Evolutionary conservation across 2,888 invertebrate genomes (phyloP).

Genomic region (Apomyelois bistriatella): DNA sequence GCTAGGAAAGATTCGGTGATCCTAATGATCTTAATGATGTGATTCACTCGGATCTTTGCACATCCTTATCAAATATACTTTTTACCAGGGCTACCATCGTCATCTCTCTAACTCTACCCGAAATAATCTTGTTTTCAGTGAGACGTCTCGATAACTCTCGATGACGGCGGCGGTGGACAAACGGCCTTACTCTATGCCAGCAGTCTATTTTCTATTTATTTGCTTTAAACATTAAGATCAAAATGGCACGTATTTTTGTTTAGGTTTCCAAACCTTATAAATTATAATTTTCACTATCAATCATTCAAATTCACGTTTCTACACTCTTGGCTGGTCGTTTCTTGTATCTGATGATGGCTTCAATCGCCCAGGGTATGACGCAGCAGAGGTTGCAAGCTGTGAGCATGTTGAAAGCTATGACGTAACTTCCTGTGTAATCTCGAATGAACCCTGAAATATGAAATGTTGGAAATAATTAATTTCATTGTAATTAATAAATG

Average conservation of each 20-base stretch:
- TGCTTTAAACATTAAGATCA: too few relatives aligned
- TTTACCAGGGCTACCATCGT: too few relatives aligned
- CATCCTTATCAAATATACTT: too few relatives aligned
- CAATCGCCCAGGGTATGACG: constrained; percentile 81
- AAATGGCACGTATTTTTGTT: neutral
- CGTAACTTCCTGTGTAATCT: constrained; percentile 80
- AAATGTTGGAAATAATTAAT: neutral
- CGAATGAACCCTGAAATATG: constrained; percentile 79
- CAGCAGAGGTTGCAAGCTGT: constrained; percentile 80
- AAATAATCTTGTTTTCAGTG: too few relatives aligned
- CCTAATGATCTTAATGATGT: too few relatives aligned
- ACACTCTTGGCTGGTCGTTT: constrained; percentile 30
- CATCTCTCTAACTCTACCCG: too few relatives aligned
- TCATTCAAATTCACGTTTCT: constrained; percentile 23
- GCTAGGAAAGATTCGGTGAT: too few relatives aligned
- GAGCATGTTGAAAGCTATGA: constrained; percentile 79
- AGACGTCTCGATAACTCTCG: too few relatives aligned
- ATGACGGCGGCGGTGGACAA: too few relatives aligned
- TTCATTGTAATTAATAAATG: neutral
- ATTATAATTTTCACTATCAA: neutral
- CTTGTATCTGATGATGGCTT: constrained; percentile 55
- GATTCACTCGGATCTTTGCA: too few relatives aligned
- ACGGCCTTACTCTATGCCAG: too few relatives aligned
- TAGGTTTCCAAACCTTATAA: constrained; percentile 12
- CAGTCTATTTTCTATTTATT: too few relatives aligned